Percentiles rank a stretch among this genome's conserved stretches.
Evolutionary conservation across 2,797 vertebrate genomes (phyloP).

Genomic region (Chanos chanos): DNA sequence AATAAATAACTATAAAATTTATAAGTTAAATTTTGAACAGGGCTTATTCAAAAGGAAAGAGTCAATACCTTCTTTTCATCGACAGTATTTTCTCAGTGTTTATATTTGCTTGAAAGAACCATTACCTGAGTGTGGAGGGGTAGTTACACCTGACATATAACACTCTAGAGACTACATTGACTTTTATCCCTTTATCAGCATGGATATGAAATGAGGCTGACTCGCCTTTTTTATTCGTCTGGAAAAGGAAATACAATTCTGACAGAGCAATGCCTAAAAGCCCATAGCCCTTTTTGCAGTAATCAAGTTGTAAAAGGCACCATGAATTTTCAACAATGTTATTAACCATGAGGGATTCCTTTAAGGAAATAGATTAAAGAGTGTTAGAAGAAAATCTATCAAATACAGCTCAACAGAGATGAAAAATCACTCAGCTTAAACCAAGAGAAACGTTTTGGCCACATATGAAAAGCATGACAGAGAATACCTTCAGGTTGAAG

Average conservation of each 20-base stretch:
- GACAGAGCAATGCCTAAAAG: slow-evolving; percentile 29
- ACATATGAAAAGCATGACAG: slow-evolving; percentile 1
- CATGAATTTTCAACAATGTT: slow-evolving; percentile 54
- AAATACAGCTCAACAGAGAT: slow-evolving; percentile 27
- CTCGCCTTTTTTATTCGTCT: slow-evolving; percentile 39
- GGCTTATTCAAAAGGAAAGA: too few relatives aligned
- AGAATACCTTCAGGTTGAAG: neutral
- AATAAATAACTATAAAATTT: too few relatives aligned
- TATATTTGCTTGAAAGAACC: slow-evolving; percentile 16
- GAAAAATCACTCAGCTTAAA: neutral
- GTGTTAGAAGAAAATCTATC: slow-evolving; percentile 38
- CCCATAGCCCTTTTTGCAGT: slow-evolving; percentile 37
- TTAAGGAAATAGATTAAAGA: slow-evolving; percentile 41
- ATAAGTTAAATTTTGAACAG: too few relatives aligned
- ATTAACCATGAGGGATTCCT: slow-evolving; percentile 47
- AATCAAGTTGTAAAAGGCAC: slow-evolving; percentile 52
- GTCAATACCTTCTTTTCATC: too few relatives aligned
- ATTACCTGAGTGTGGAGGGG: slow-evolving; percentile 17
- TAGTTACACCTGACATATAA: slow-evolving; percentile 14
- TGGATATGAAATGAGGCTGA: slow-evolving; percentile 38
- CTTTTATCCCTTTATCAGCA: slow-evolving; percentile 44
- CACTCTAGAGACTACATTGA: slow-evolving; percentile 22
- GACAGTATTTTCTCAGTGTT: too few relatives aligned
- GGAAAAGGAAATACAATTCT: slow-evolving; percentile 42
- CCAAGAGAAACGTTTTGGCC: neutral